Evolutionary conservation across 2,113 vertebrate genomes (phyloP), one percentile per base, ranked within the genome.

Genomic region (Sapajus apella): DNA sequence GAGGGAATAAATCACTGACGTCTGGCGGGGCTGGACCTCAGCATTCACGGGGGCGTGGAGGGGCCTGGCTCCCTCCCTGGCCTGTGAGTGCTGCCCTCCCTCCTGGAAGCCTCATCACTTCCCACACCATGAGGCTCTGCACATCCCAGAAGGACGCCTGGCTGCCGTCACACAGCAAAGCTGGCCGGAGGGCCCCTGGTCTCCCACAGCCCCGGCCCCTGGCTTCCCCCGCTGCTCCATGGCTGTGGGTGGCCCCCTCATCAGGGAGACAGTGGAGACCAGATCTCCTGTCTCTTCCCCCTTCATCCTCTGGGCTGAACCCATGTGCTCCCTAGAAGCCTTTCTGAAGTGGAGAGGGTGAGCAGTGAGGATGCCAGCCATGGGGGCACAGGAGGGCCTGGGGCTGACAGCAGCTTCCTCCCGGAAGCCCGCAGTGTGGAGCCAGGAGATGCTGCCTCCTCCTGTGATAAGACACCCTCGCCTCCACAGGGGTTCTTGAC

Each of bases 1-100:
- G 16, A 55, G 50, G 32, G 66, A 3, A 87, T 96, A 93, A 96
- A 95, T 96, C 84, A 96, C 92, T 95, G 89, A 80, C 7, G 6
- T 3, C 1, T 8, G 1, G 45, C 32, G 16, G 5, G 17, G 14
- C 18, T 2, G 2, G 61, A 30, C 3, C 23, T 17, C n/a, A 2
- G 13, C 25, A 20, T 56, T 55, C 20, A 37, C 1, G 56, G 56
- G 18, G 40, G 37, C 40, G 4, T 20, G 52, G 21, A 43, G 21
- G 18, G 18, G 32, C 27, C 61, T 30, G 61, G 61, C 27, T 30
- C 61, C 61, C 40, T 66, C 47, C 72, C 11, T 6, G 2, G 16
- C 20, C 52, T 6, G 8, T 47, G 17, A 58, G n/a, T 12, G 35
- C 52, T 4, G 23, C 21, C 84, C 70, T 55, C 3, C 0, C 27